Evolutionary conservation across 2,888 invertebrate species (phyloP), one percentile per base, ranked within the genome.

Genomic region (Fabriciana adippe): DNA sequence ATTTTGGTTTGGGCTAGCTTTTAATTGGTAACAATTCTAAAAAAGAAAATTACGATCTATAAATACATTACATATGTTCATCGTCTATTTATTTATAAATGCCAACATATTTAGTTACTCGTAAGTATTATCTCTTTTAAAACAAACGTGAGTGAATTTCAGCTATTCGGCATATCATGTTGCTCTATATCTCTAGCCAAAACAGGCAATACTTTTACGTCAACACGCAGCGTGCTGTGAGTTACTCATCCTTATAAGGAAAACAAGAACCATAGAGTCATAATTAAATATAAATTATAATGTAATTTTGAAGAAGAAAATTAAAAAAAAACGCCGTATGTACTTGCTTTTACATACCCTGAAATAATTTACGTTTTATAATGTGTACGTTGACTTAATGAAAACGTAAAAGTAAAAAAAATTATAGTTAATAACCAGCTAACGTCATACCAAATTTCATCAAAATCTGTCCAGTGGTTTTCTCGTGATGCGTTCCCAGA

Each of bases 141-240:
- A 66, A 66, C 55, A 66, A 61, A 64, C 70, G 61, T 65, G 70
- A 67, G 56, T 55, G 53, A 64, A 57, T 64, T 64, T 62, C 41
- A 64, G 56, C 56, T 56, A 62, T 61, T 68, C 31, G 57, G 62
- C 67, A 65, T 70, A 70, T 70, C 70, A 50, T 62, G 53, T 70
- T 70, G 59, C 62, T 66, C 57, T 56, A 68, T 61, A 63, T 65
- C 59, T 68, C 51, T 50, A 56, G 61, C 63, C 65, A 56, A 66
- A 72, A 70, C 55, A 64, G 67, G 70, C 63, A 55, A 55, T 57
- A 62, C 59, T 61, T 67, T 67, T 54, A 63, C 53, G 70, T 64
- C 67, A 67, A 45, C 63, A 53, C 53, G 55, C 53, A 64, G 55
- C 60, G 48, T 55, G 51, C 51, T 63, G 50, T 55, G 47, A 61